A percentile compares a stretch with the other conserved stretches of the same genome.
These are phyloP conservation scores for Yoshiicerus persimilis DNA, from an alignment of 1,140 invertebrate genomes.

Conservation along the genomic window DNA sequence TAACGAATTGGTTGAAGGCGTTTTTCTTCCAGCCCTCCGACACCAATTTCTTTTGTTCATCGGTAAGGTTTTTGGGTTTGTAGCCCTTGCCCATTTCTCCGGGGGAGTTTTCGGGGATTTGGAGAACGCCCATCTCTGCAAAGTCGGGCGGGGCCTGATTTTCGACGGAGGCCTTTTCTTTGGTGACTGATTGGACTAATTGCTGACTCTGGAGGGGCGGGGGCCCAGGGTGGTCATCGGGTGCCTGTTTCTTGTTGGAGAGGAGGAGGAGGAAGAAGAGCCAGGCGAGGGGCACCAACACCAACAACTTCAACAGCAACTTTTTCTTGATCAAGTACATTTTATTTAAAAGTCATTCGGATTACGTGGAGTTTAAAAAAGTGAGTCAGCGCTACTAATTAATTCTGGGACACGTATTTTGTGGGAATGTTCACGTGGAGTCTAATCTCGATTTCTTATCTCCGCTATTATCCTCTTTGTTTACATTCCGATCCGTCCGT, in stretches of 20 bases:
- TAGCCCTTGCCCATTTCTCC: slow-evolving; percentile 86
- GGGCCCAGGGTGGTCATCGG: neutral
- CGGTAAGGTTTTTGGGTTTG: slow-evolving; percentile 65
- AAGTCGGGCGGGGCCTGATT: neutral
- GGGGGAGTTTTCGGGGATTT: slow-evolving; percentile 38
- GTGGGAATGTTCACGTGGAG: neutral
- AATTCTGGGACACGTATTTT: neutral
- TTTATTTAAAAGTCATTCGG: too few species aligned
- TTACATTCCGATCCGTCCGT: neutral
- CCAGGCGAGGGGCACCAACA: slow-evolving; percentile 29
- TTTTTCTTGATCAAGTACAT: slow-evolving; percentile 4
- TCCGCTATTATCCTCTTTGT: too few species aligned
- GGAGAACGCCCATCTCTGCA: slow-evolving; percentile 25
- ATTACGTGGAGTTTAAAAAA: too few species aligned
- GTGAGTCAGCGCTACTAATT: neutral
- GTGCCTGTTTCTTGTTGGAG: neutral
- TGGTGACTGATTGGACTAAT: neutral
- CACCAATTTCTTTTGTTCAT: slow-evolving; percentile 81
- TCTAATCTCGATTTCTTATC: neutral
- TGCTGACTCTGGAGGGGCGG: neutral
- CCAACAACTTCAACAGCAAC: slow-evolving; percentile 23
- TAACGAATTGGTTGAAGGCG: slow-evolving; percentile 98
- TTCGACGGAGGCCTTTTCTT: neutral
- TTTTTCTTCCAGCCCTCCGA: slow-evolving; percentile 96
- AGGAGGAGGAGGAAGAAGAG: slow-evolving; percentile 10